Evolutionary conservation across 37 sponge, comb jelly and placozoan genomes (phyloP).

Genomic region (Ephydatia muelleri): DNA sequence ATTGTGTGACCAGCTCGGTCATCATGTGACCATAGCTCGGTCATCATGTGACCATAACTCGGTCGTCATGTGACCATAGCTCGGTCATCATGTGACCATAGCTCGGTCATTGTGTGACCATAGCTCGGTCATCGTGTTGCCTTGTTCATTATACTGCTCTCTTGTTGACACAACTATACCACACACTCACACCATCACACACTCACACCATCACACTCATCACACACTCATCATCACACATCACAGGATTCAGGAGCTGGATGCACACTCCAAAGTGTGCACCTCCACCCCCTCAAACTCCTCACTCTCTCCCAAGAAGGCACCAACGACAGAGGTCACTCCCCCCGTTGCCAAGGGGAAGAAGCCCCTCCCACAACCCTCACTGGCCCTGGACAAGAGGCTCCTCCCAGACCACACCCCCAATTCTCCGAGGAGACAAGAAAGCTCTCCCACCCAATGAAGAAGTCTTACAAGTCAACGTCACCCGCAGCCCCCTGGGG

Average conservation of each 20-base stretch:
- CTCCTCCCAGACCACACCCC: background rate
- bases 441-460: background rate
- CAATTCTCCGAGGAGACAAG: background rate
- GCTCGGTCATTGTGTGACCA: too few relatives aligned
- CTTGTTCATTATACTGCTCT: too few relatives aligned
- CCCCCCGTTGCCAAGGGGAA: background rate
- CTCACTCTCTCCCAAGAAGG: slow-evolving; percentile 5
- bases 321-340: too few relatives aligned
- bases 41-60: too few relatives aligned
- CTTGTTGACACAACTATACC: background rate
- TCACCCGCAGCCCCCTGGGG: slow-evolving; percentile 62
- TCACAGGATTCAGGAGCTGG: slow-evolving; percentile 49
- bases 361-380: slow-evolving; percentile 11
- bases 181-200: background rate
- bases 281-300: slow-evolving; percentile 12
- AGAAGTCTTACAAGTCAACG: slow-evolving; percentile 51
- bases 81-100: too few relatives aligned
- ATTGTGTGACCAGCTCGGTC: too few relatives aligned
- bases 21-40: too few relatives aligned
- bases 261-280: slow-evolving; percentile 64
- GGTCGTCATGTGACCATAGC: too few relatives aligned
- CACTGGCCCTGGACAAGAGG: background rate
- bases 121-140: too few relatives aligned
- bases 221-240: background rate
- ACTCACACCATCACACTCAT: background rate